A percentile compares a stretch with the other conserved stretches of the same genome.
Conservation (phyloP, 92 coral and sea anemone genomes). For the Metridium senile region DNA sequence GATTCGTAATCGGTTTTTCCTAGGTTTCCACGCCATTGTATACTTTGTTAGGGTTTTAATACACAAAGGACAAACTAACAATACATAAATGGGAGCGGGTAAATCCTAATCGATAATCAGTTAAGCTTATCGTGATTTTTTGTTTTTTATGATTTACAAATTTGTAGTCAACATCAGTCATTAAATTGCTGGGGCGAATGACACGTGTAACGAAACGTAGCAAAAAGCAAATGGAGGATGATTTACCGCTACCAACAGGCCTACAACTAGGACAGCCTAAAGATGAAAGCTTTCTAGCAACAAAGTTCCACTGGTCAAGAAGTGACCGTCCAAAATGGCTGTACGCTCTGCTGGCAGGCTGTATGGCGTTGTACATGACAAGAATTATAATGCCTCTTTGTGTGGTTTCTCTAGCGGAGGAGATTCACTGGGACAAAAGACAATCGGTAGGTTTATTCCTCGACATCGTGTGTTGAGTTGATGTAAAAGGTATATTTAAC, state of each 20-base stretch:
- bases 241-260: background rate
- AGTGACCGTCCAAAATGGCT: conserved; percentile 60
- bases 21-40: too few relatives aligned
- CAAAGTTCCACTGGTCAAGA: conserved; percentile 54
- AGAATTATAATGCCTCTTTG: conserved; percentile 63
- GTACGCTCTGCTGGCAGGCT: conserved; percentile 29
- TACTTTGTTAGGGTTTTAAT: too few relatives aligned
- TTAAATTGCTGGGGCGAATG: too few relatives aligned
- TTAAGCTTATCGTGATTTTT: too few relatives aligned
- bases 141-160: too few relatives aligned
- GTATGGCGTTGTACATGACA: conserved; percentile 42
- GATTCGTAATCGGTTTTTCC: background rate
- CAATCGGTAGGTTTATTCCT: conserved; percentile 45
- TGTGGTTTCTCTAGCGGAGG: conserved; percentile 33
- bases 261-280: conserved; percentile 15
- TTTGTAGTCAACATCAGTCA: too few relatives aligned
- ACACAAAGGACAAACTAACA: too few relatives aligned
- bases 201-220: conserved; percentile 23
- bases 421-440: conserved; percentile 52
- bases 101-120: too few relatives aligned
- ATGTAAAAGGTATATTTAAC: background rate
- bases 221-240: conserved; percentile 20
- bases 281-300: conserved; percentile 25
- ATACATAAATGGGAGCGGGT: too few relatives aligned
- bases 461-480: too few relatives aligned